phyloP scores from a whole-genome alignment of 2,797 vertebrate genomes.

The Coilia nasus region DNA sequence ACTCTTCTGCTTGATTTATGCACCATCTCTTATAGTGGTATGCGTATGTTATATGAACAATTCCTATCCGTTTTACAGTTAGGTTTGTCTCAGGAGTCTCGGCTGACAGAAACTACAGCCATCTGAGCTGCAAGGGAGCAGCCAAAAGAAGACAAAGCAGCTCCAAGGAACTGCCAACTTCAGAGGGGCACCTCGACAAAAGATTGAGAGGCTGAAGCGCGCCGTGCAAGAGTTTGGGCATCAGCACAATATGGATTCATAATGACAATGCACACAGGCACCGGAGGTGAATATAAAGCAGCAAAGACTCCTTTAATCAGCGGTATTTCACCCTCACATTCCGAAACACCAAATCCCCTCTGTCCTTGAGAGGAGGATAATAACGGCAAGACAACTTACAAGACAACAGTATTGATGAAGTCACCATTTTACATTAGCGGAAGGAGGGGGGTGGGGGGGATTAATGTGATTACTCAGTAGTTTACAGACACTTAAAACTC shows the following conservation, averaged over 20 bases:
- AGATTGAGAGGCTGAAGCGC: neutral
- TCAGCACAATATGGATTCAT: constrained; percentile 39
- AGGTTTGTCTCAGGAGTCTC: neutral
- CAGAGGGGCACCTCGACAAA: constrained; percentile 30
- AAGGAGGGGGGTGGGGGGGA: neutral
- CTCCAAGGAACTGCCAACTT: constrained; percentile 36
- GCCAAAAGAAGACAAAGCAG: neutral
- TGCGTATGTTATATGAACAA: neutral
- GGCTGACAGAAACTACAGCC: neutral
- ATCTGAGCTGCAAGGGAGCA: neutral
- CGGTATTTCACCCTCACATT: neutral
- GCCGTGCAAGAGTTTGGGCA: constrained; percentile 33
- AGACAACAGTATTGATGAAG: constrained; percentile 21
- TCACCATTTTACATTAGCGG: neutral
- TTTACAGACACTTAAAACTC: constrained; percentile 11
- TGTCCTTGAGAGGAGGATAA: constrained; percentile 1
- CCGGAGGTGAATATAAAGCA: constrained; percentile 28
- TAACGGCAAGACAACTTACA: neutral
- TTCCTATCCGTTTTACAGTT: neutral
- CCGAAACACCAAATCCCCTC: neutral
- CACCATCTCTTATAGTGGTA: neutral
- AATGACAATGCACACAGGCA: constrained; percentile 24
- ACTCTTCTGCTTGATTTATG: neutral
- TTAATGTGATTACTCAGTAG: constrained; percentile 1
- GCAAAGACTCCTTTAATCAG: neutral